Conservation (phyloP, 2,888 invertebrate genomes). For the Pollenia labialis region DNA sequence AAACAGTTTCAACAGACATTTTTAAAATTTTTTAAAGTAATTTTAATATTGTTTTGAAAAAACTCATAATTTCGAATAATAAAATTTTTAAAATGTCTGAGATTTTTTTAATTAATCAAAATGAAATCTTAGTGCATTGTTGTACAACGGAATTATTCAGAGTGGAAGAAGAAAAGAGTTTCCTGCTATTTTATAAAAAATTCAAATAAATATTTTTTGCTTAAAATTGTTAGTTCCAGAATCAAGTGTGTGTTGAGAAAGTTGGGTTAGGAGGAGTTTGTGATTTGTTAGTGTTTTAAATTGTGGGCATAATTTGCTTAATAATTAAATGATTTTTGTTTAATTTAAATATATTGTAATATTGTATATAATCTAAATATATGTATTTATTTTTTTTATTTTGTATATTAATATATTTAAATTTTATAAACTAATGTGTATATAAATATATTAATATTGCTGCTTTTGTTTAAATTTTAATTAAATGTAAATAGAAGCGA, state of each 20-base stretch:
- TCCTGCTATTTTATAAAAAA: background rate
- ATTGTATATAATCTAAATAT: conserved; percentile 51
- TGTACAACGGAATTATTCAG: background rate
- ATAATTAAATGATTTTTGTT: conserved; percentile 28
- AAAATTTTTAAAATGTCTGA: background rate
- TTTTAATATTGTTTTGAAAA: no score
- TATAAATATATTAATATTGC: conserved; percentile 71
- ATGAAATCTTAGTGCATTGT: conserved; percentile 28
- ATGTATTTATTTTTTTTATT: conserved; percentile 43
- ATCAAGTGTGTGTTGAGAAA: background rate
- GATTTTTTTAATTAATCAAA: background rate
- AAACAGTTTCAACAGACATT: no score
- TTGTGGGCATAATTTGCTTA: conserved; percentile 54
- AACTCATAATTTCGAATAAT: background rate
- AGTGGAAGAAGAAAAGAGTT: background rate
- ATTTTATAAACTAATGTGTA: conserved; percentile 65
- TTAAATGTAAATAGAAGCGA: conserved; percentile 72
- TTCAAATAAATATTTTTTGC: background rate
- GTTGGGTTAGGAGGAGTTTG: conserved; percentile 7
- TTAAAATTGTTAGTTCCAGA: background rate
- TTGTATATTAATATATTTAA: conserved; percentile 57
- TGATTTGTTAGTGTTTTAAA: conserved; percentile 28
- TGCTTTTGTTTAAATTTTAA: conserved; percentile 55
- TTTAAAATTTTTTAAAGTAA: no score
- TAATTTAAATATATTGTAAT: conserved; percentile 43